phyloP scores from a whole-genome alignment of 1,140 invertebrate genomes.

The Papilio aristodemus region DNA sequence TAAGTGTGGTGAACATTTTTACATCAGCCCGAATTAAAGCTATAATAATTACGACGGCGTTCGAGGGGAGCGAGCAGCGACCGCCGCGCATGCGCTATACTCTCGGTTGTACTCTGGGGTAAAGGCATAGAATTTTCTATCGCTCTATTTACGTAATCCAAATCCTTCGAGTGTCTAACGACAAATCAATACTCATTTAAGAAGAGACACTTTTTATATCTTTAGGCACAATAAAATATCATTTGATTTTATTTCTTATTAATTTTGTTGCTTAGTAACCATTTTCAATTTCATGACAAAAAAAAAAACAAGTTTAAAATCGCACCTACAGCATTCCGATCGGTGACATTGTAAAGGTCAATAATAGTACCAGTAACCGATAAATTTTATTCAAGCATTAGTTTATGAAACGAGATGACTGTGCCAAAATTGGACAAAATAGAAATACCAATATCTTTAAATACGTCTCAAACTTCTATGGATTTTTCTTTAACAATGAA shows the following conservation, averaged over 20 bases:
- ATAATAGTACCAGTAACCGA: no score
- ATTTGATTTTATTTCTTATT: no score
- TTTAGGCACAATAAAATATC: not conserved
- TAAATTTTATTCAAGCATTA: no score
- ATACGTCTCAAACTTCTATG: no score
- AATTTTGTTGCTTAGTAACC: no score
- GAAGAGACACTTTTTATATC: not conserved
- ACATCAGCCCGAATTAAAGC: constrained; percentile 21
- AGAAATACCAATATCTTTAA: no score
- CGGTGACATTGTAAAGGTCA: no score
- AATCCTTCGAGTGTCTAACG: constrained; percentile 7
- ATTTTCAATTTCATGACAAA: no score
- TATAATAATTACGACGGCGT: constrained; percentile 38
- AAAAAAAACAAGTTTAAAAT: no score
- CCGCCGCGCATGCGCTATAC: constrained; percentile 38
- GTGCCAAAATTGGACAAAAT: no score
- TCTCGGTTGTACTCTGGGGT: constrained; percentile 32
- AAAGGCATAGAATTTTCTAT: constrained; percentile 31
- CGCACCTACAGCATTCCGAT: no score
- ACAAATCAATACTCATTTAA: not conserved
- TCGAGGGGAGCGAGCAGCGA: constrained; percentile 37
- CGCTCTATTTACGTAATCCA: constrained; percentile 11
- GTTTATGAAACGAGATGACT: no score
- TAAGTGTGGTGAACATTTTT: not conserved
- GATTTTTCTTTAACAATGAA: not conserved